These are phyloP conservation scores for Lagopus leucura DNA, from an alignment of 2,113 vertebrate genomes.

Conservation along the genomic window DNA sequence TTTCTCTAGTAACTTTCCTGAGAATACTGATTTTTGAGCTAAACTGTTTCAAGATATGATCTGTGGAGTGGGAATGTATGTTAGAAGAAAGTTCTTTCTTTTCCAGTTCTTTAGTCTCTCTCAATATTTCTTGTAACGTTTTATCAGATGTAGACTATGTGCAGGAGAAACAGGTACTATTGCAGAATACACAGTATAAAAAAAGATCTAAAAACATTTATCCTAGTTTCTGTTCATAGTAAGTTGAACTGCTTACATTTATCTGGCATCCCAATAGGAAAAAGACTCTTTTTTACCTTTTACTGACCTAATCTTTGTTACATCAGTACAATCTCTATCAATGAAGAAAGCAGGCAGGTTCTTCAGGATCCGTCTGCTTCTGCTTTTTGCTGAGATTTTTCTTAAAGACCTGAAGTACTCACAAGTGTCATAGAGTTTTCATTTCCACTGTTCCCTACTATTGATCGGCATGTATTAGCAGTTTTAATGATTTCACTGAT, in stretches of 20 bases:
- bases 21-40: background rate
- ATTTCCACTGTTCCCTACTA: background rate
- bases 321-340: background rate
- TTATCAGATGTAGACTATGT: background rate
- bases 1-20: background rate
- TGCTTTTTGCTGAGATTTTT: background rate
- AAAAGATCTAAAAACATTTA: accelerated
- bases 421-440: background rate
- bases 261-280: background rate
- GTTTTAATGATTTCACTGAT: background rate
- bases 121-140: background rate
- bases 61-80: background rate
- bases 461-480: background rate
- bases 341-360: background rate
- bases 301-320: background rate
- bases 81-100: background rate
- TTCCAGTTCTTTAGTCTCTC: background rate
- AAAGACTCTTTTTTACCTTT: background rate
- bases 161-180: background rate
- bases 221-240: background rate
- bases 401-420: background rate
- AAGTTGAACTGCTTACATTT: background rate
- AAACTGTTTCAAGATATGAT: background rate
- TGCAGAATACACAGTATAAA: background rate
- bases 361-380: background rate